Conservation (phyloP, 37 sponge, comb jelly and placozoan species). For the Corticium candelabrum region DNA sequence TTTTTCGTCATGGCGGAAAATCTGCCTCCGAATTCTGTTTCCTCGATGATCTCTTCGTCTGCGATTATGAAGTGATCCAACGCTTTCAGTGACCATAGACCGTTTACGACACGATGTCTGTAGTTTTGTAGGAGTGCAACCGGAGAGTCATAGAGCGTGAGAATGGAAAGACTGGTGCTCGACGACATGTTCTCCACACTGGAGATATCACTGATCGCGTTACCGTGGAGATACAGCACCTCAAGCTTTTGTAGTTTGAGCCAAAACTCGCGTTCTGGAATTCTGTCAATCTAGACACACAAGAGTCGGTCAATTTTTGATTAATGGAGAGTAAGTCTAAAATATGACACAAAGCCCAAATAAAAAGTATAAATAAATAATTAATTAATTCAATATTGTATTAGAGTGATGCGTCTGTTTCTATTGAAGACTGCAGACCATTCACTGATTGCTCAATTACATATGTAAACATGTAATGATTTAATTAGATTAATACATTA, state of each 20-base stretch:
- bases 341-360: no score
- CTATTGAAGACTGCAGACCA: no score
- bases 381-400: no score
- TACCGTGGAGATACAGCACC: neutral
- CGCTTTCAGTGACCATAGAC: constrained; percentile 1
- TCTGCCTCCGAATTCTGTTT: neutral
- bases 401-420: no score
- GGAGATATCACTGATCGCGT: neutral
- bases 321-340: no score
- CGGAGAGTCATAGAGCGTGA: neutral
- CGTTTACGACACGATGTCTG: constrained; percentile 2
- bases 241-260: neutral
- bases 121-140: neutral
- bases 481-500: no score
- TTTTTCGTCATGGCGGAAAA: constrained; percentile 1
- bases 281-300: neutral
- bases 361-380: no score
- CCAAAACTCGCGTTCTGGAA: neutral
- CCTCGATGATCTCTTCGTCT: constrained; percentile 8
- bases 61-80: neutral
- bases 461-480: no score
- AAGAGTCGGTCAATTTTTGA: no score
- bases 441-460: no score
- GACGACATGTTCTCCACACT: neutral
- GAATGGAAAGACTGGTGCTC: neutral